Base-by-base conservation (phyloP, 1,140 invertebrate genomes). In the Cyphomyrmex costatus region DNA sequence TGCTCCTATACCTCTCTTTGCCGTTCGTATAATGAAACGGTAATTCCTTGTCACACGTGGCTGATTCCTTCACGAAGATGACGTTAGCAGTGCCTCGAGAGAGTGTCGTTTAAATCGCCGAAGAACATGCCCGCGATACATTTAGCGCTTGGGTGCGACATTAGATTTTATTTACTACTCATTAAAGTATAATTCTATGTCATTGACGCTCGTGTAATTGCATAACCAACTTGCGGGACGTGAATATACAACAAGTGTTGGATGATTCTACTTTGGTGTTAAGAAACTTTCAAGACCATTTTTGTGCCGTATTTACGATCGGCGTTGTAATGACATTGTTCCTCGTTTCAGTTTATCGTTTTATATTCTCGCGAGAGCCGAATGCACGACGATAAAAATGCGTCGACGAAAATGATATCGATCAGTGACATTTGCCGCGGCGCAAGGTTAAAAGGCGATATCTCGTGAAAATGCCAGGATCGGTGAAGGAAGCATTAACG, bases 1-100 rank as follows among this genome's bases (percentile, higher is more conserved):
- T 74, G 76, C 79, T 90, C 77, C 51, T 86, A 49, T 85, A 36
- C 24, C 61, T 85, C 70, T 82, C 66, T 86, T 89, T 89, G 51
- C 78, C 56, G 63, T 33, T 16, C 58, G 88, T 88, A 88, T 88
- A 90, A 90, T 88, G 88, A 90, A 90, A 89, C 86, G 86, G 89
- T 90, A 90, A 90, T 90, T 90, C 83, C 66, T 79, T 60, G 82
- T 88, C 65, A 86, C 86, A 90, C 86, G 86, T 90, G 89, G 88
- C 77, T 76, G 77, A 88, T 85, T 89, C 63, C 36, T 87, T 89
- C 60, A 68, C 58, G 79, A 61, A 71, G 85, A 87, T 58, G 51
- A 90, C 51, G 78, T 80, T 65, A 88, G 56, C 46, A 71, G 24
- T 46, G 49, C 65, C 21, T 51, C 16, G 60, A 33, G 33, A 33